Conservation (phyloP, 2,797 vertebrate species). For the Schizopygopsis malacanthus region DNA sequence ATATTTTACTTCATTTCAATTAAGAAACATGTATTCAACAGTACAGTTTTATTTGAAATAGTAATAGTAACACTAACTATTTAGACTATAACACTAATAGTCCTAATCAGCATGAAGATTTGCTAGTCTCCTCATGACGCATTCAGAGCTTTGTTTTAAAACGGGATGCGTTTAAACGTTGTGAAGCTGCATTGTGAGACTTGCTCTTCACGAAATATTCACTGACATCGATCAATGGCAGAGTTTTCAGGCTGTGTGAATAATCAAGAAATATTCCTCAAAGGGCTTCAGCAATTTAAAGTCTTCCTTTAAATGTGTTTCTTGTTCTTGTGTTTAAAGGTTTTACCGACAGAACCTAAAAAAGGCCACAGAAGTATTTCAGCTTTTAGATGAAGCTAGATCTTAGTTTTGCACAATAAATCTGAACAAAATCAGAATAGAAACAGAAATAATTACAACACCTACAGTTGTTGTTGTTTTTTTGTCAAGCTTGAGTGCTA, state of each 20-base stretch:
- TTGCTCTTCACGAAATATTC: constrained; percentile 12
- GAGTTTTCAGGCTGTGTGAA: neutral
- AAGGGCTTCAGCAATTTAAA: constrained; percentile 4
- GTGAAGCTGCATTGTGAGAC: constrained; percentile 31
- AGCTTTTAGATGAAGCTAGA: constrained; percentile 79
- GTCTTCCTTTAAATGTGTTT: constrained; percentile 24
- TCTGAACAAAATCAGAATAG: constrained; percentile 82
- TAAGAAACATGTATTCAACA: neutral
- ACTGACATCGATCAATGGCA: constrained; percentile 36
- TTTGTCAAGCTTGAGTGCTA: constrained; percentile 76
- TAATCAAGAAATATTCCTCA: constrained; percentile 3
- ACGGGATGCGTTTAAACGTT: constrained; percentile 4
- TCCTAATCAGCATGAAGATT: neutral
- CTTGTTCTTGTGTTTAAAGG: constrained; percentile 62
- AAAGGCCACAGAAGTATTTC: constrained; percentile 81
- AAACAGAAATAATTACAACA: constrained; percentile 79
- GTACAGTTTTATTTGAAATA: neutral
- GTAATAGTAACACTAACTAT: too few species aligned
- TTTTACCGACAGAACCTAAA: constrained; percentile 77
- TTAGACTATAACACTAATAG: neutral
- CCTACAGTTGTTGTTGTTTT: constrained; percentile 76
- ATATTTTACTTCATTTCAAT: neutral
- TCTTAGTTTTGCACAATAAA: constrained; percentile 77
- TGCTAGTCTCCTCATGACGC: neutral
- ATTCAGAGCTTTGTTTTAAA: neutral